Evolutionary conservation across 1,140 invertebrate genomes (phyloP).

Genomic region (Trichogramma pretiosum): DNA sequence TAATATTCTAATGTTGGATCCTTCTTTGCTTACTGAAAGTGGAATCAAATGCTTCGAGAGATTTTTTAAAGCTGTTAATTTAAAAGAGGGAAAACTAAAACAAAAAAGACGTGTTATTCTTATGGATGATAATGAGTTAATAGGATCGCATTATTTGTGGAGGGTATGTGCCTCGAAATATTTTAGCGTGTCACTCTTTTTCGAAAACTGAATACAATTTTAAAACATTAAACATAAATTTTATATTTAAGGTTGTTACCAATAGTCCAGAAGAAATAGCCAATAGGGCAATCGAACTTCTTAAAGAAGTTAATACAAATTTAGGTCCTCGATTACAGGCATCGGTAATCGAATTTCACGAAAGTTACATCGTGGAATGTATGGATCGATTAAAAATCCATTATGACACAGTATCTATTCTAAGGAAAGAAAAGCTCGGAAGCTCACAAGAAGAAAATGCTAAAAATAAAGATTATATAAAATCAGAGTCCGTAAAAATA

Average conservation of each 20-base stretch:
- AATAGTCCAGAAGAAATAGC: constrained; percentile 87
- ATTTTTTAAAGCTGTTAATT: constrained; percentile 96
- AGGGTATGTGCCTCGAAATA: constrained; percentile 51
- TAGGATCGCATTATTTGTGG: constrained; percentile 95
- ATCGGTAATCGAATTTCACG: constrained; percentile 68
- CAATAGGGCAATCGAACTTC: constrained; percentile 77
- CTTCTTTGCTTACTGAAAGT: constrained; percentile 83
- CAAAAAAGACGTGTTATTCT: constrained; percentile 74
- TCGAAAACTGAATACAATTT: no score
- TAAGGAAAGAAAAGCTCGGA: constrained; percentile 51
- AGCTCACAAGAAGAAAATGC: no score
- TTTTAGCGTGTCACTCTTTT: not conserved
- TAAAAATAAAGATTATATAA: constrained; percentile 41
- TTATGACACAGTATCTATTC: constrained; percentile 61
- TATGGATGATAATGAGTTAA: constrained; percentile 80
- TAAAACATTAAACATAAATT: no score
- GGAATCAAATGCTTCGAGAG: constrained; percentile 92
- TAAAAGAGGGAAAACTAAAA: constrained; percentile 87
- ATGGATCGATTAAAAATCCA: constrained; percentile 80
- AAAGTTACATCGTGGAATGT: constrained; percentile 83
- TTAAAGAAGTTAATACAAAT: constrained; percentile 91
- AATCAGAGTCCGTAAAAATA: constrained; percentile 78
- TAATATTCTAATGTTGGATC: constrained; percentile 88
- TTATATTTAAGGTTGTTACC: constrained; percentile 63
- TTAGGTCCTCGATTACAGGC: constrained; percentile 76